A percentile compares a stretch with the other conserved stretches of the same genome.
Evolutionary conservation across 2,797 vertebrate species (phyloP).

Genomic region (Rachycentron canadum): DNA sequence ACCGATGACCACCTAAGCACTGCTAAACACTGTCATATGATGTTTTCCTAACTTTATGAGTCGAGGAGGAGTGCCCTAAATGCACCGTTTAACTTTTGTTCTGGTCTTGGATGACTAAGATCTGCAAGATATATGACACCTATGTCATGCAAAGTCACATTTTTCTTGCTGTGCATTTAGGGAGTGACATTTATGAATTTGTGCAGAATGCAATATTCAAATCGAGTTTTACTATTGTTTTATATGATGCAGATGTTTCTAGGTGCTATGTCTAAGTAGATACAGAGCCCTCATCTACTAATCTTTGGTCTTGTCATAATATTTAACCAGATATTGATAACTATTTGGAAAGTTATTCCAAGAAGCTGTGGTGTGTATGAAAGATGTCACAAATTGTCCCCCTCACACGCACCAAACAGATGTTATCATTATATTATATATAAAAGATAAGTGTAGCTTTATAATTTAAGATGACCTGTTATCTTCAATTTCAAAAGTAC

Average conservation of each 20-base stretch:
- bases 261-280: constrained; percentile 11
- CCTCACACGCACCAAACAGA: constrained; percentile 10
- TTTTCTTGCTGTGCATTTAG: constrained; percentile 16
- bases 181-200: constrained; percentile 32
- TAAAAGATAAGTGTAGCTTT: neutral
- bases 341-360: constrained; percentile 25
- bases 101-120: constrained; percentile 6
- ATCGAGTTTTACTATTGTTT: constrained; percentile 10
- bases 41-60: constrained; percentile 57
- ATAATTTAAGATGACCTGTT: neutral
- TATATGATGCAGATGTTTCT: constrained; percentile 53
- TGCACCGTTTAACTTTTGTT: constrained; percentile 11
- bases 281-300: constrained; percentile 33
- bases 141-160: neutral
- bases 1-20: constrained; percentile 32
- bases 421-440: neutral
- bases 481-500: neutral
- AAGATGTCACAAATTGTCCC: neutral
- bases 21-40: constrained; percentile 33
- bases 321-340: constrained; percentile 36
- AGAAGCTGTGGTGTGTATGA: neutral
- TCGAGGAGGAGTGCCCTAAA: constrained; percentile 12
- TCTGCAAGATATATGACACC: constrained; percentile 33
- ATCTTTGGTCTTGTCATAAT: constrained; percentile 35
- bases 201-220: constrained; percentile 23